These are phyloP conservation scores for Megamerina dolium DNA, from an alignment of 2,888 invertebrate species.

Conservation along the genomic window DNA sequence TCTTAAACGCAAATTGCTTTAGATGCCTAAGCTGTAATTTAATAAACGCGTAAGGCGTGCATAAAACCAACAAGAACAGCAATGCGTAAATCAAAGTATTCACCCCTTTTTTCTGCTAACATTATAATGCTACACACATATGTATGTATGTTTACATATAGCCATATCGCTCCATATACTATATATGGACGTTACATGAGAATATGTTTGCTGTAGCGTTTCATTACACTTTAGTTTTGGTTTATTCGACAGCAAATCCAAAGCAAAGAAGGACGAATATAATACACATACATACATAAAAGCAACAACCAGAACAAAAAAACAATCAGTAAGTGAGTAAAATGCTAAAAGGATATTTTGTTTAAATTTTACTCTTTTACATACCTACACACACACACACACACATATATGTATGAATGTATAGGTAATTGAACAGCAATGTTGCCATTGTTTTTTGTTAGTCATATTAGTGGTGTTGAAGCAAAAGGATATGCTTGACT, in stretches of 20 bases:
- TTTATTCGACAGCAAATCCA: constrained; percentile 9
- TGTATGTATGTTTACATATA: too few relatives aligned
- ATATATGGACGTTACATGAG: too few relatives aligned
- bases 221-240: constrained; percentile 11
- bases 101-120: background rate
- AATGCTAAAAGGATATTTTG: constrained; percentile 8
- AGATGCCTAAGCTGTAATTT: constrained; percentile 14
- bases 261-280: too few relatives aligned
- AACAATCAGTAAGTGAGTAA: too few relatives aligned
- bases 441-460: background rate
- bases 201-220: constrained; percentile 7
- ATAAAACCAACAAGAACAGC: background rate
- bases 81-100: background rate
- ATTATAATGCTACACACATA: too few relatives aligned
- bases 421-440: too few relatives aligned
- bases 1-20: constrained; percentile 16
- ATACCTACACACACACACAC: background rate
- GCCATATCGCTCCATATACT: too few relatives aligned
- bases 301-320: too few relatives aligned
- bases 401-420: background rate
- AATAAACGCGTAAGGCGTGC: constrained; percentile 4
- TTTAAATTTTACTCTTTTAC: constrained; percentile 12
- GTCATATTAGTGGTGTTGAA: background rate
- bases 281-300: too few relatives aligned
- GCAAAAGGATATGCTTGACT: background rate